phyloP scores from a whole-genome alignment of 1,140 invertebrate genomes.

The Caenorhabditis elegans region DNA sequence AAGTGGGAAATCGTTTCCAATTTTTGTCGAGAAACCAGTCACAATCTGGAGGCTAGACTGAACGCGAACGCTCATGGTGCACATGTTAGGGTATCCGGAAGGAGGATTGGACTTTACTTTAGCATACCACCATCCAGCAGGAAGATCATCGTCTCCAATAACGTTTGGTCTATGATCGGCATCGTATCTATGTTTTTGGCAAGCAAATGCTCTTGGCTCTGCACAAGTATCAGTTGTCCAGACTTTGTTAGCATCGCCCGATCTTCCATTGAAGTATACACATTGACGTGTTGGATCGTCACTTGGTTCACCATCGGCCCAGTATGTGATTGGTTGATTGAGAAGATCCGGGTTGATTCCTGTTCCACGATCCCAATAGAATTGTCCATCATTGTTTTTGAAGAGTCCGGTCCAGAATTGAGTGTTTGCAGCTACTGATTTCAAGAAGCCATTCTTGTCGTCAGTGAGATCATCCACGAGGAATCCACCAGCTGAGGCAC shows the following conservation, averaged over 20 bases:
- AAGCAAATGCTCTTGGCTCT: constrained; percentile 17
- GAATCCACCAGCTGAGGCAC: constrained; percentile 30
- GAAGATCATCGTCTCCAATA: constrained; percentile 36
- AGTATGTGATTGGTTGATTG: constrained; percentile 18
- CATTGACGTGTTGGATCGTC: constrained; percentile 18
- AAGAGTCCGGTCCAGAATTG: constrained; percentile 45
- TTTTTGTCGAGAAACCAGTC: constrained; percentile 28
- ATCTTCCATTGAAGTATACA: constrained; percentile 10
- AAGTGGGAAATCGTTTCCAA: constrained; percentile 30
- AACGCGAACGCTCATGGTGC: constrained; percentile 32
- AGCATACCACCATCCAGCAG: constrained; percentile 45
- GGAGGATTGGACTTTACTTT: constrained; percentile 28
- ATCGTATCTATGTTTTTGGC: constrained; percentile 49
- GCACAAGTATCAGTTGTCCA: constrained; percentile 36
- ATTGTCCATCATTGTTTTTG: neutral
- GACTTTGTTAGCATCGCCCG: neutral
- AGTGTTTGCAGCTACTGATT: neutral
- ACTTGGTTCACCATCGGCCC: constrained; percentile 2
- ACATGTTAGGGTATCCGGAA: neutral
- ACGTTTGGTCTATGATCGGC: neutral
- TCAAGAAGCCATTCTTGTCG: constrained; percentile 33
- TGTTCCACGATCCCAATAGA: constrained; percentile 45
- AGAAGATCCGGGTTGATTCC: neutral
- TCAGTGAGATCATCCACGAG: constrained; percentile 43
- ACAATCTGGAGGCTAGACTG: constrained; percentile 43